Evolutionary conservation across 2,113 vertebrate genomes (phyloP).

Genomic region (Ia io): DNA sequence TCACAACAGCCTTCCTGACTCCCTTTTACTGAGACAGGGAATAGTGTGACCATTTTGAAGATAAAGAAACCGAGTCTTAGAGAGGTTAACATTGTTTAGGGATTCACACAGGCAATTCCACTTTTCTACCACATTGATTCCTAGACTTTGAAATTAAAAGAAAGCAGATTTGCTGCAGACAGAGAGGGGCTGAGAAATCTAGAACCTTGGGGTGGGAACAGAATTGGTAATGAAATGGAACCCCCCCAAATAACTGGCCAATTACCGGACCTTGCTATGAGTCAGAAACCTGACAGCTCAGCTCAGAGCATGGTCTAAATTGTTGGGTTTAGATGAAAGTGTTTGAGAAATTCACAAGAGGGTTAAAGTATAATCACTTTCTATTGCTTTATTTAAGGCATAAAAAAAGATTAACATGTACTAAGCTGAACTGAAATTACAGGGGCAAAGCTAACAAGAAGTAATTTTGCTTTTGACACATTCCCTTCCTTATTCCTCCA

Average conservation of each 20-base stretch:
- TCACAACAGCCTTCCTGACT: neutral
- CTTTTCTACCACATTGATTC: neutral
- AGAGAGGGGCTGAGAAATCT: neutral
- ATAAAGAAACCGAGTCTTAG: neutral
- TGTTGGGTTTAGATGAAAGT: slow-evolving; percentile 42
- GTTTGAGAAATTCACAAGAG: slow-evolving; percentile 57
- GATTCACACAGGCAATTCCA: neutral
- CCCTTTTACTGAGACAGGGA: neutral
- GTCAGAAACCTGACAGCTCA: slow-evolving; percentile 42
- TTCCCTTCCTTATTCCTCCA: slow-evolving; percentile 51
- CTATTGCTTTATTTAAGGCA: slow-evolving; percentile 70
- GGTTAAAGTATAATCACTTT: slow-evolving; percentile 61
- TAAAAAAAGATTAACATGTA: slow-evolving; percentile 66
- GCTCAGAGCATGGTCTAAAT: neutral
- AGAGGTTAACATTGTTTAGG: neutral
- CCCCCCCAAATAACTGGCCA: neutral
- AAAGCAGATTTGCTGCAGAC: neutral
- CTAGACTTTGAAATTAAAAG: neutral
- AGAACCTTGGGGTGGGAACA: neutral
- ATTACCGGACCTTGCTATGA: slow-evolving; percentile 8
- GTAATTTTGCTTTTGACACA: slow-evolving; percentile 70
- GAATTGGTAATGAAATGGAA: neutral
- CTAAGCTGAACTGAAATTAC: slow-evolving; percentile 52
- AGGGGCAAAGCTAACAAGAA: slow-evolving; percentile 70
- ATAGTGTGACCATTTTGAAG: neutral